phyloP scores from a whole-genome alignment of 2,113 vertebrate genomes.

The Chaenocephalus aceratus region DNA sequence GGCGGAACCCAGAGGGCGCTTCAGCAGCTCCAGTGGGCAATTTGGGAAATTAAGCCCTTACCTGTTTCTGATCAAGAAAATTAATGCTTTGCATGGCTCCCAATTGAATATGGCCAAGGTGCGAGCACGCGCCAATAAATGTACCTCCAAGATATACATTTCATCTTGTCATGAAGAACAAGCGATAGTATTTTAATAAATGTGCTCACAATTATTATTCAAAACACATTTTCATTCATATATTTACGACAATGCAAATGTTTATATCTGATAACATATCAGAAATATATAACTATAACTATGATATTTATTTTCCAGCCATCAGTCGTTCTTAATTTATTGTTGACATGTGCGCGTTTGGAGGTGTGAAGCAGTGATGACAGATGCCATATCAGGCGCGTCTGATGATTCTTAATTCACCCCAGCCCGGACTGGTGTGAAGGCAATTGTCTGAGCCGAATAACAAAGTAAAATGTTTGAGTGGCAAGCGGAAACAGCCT shows the following conservation, averaged over 20 bases:
- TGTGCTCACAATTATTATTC: neutral
- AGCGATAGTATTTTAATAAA: neutral
- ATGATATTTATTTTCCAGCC: neutral
- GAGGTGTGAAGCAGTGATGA: slow-evolving; percentile 45
- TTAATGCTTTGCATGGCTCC: slow-evolving; percentile 75
- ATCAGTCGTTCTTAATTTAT: neutral
- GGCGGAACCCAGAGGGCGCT: slow-evolving; percentile 77
- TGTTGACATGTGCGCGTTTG: slow-evolving; percentile 2
- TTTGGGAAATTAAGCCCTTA: slow-evolving; percentile 86
- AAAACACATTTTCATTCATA: neutral
- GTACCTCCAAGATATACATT: neutral
- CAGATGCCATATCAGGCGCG: slow-evolving; percentile 44
- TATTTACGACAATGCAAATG: neutral
- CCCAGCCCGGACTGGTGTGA: slow-evolving; percentile 63
- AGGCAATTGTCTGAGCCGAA: slow-evolving; percentile 18
- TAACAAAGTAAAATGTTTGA: slow-evolving; percentile 3
- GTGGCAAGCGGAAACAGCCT: neutral
- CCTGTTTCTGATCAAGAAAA: slow-evolving; percentile 86
- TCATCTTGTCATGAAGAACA: neutral
- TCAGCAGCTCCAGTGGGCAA: slow-evolving; percentile 84
- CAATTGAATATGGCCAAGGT: slow-evolving; percentile 48
- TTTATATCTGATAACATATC: neutral
- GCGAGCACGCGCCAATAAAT: slow-evolving; percentile 11
- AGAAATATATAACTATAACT: neutral
- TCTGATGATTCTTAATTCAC: slow-evolving; percentile 73